These are phyloP conservation scores for Hypotaenidia okinawae DNA, from an alignment of 2,797 vertebrate genomes.

Conservation along the genomic window DNA sequence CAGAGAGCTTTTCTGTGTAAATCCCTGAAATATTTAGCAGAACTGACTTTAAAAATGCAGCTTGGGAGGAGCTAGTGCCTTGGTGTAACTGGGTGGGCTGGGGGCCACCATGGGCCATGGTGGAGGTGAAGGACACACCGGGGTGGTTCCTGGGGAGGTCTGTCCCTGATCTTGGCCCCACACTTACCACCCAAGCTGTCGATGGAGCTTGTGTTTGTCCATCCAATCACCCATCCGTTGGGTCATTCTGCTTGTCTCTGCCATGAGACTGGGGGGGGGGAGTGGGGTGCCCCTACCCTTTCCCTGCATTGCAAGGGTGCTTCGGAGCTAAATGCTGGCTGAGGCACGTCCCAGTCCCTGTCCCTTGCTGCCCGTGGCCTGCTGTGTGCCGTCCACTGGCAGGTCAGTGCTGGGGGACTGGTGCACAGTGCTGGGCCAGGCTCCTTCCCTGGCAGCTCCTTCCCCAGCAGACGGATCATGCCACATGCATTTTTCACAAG, in stretches of 20 bases:
- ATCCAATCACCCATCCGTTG: fast-evolving
- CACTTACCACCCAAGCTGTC: neutral
- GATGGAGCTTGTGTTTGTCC: neutral
- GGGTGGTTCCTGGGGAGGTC: neutral
- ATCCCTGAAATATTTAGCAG: constrained; percentile 72
- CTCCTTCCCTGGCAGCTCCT: neutral
- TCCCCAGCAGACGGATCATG: neutral
- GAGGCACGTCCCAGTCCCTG: fast-evolving
- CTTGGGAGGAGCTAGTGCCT: neutral
- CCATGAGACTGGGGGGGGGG: neutral
- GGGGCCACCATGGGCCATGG: fast-evolving
- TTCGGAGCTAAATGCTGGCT: neutral
- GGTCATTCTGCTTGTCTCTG: neutral
- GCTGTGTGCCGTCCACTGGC: neutral
- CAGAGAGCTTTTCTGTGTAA: constrained; percentile 70
- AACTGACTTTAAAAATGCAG: neutral
- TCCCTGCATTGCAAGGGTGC: neutral
- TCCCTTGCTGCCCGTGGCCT: neutral
- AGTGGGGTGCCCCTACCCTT: neutral
- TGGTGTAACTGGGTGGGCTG: neutral
- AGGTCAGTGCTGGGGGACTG: fast-evolving
- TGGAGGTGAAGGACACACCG: neutral
- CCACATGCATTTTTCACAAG: constrained; percentile 45
- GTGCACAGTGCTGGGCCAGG: fast-evolving
- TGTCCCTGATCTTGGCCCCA: neutral